phyloP scores from a whole-genome alignment of 2,797 vertebrate species.

The Diplodus puntazzo region DNA sequence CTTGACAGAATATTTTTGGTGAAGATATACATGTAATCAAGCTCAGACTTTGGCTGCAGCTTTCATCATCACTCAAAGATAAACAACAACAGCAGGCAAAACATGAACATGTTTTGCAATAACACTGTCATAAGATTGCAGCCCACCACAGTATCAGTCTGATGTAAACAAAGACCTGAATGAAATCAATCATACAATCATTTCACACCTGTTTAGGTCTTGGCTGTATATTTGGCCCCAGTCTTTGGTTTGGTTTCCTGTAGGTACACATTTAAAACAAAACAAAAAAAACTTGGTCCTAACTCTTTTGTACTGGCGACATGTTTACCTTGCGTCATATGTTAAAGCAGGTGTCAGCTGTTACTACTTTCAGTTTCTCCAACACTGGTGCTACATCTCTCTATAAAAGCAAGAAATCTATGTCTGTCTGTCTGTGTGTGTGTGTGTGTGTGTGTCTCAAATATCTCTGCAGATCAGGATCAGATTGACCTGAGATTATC shows the following conservation, averaged over 20 bases:
- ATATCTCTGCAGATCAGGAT: too few species aligned
- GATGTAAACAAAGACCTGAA: too few species aligned
- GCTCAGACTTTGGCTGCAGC: conserved; percentile 26
- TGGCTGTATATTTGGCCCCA: neutral
- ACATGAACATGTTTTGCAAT: conserved; percentile 52
- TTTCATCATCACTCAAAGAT: conserved; percentile 20
- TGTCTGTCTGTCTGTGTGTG: too few species aligned
- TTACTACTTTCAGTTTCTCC: neutral
- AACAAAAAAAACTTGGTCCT: too few species aligned
- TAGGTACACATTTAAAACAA: neutral
- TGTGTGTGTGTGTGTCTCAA: too few species aligned
- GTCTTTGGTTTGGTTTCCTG: neutral
- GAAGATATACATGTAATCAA: conserved; percentile 31
- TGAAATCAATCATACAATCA: too few species aligned
- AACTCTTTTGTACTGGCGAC: too few species aligned
- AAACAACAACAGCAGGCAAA: conserved; percentile 53
- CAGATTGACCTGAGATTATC: too few species aligned
- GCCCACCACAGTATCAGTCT: neutral
- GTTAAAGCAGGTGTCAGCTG: neutral
- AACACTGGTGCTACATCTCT: conserved; percentile 4
- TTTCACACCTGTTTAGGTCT: neutral
- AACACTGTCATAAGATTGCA: conserved; percentile 33
- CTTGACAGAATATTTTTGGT: conserved; percentile 21
- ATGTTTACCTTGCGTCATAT: neutral
- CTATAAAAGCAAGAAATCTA: too few species aligned